These are phyloP conservation scores for Archivesica marissinica DNA, from an alignment of 1,140 invertebrate genomes.

Conservation along the genomic window DNA sequence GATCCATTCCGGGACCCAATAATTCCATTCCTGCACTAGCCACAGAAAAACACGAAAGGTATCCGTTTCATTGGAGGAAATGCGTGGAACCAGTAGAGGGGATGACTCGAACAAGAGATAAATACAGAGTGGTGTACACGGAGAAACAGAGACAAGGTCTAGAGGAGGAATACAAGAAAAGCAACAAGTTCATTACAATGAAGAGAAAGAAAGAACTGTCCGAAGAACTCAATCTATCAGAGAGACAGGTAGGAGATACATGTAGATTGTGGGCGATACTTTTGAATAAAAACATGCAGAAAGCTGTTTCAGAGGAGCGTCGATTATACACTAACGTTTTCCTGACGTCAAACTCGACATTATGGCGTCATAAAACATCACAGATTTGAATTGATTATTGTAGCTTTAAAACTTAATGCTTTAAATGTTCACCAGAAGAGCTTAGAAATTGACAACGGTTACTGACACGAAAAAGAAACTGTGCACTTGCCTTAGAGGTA, in stretches of 20 bases:
- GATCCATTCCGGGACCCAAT: background rate
- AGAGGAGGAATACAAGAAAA: conserved; percentile 30
- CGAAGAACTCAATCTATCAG: conserved; percentile 34
- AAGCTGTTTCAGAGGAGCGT: too few relatives aligned
- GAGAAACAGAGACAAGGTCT: conserved; percentile 52
- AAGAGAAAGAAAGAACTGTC: conserved; percentile 3
- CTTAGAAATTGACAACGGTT: too few relatives aligned
- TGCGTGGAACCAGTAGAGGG: conserved; percentile 12
- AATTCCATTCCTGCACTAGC: background rate
- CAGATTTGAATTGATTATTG: too few relatives aligned
- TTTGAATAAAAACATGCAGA: too few relatives aligned
- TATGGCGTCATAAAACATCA: too few relatives aligned
- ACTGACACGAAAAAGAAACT: too few relatives aligned
- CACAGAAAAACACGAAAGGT: background rate
- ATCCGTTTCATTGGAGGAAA: conserved; percentile 44
- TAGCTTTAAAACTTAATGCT: too few relatives aligned
- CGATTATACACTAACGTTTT: too few relatives aligned
- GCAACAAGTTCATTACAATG: conserved; percentile 44
- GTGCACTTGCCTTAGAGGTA: too few relatives aligned
- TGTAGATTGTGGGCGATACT: background rate
- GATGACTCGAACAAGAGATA: conserved; percentile 45
- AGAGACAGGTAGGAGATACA: conserved; percentile 51
- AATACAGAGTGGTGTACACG: conserved; percentile 54
- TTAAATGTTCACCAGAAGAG: too few relatives aligned
- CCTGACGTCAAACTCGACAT: too few relatives aligned